A percentile compares a stretch with the other conserved stretches of the same genome.
Conservation (phyloP, 2,797 vertebrate genomes). For the Thunnus albacares region DNA sequence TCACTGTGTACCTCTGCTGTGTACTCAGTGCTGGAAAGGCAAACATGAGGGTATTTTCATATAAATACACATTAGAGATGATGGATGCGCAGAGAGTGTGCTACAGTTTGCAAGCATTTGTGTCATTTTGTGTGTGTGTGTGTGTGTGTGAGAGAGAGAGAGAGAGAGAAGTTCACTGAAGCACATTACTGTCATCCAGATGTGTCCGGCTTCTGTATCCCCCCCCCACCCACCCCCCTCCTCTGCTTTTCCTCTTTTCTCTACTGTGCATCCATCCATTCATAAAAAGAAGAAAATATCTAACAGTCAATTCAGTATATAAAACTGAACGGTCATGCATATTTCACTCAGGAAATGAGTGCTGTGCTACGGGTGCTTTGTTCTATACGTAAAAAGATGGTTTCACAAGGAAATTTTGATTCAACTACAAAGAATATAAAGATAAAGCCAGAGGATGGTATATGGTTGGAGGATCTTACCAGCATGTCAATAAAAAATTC, state of each 20-base stretch:
- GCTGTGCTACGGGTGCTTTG: not conserved
- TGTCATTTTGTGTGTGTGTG: constrained; percentile 27
- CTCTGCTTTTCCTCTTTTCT: not conserved
- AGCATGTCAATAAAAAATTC: no score
- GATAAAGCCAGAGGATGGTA: not conserved
- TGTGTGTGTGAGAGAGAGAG: not conserved
- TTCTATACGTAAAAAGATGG: no score
- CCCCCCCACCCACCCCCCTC: not conserved
- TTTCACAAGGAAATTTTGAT: not conserved
- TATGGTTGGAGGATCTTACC: not conserved
- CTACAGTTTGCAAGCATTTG: constrained; percentile 39
- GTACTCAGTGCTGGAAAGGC: constrained; percentile 77
- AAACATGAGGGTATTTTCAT: constrained; percentile 78
- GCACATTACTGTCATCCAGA: constrained; percentile 30
- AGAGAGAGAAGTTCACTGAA: constrained; percentile 28
- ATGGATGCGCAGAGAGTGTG: constrained; percentile 49
- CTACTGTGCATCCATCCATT: not conserved
- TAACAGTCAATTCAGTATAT: not conserved
- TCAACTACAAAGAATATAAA: not conserved
- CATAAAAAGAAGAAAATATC: not conserved
- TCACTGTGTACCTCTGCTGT: constrained; percentile 77
- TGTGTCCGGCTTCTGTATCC: not conserved
- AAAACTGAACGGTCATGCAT: not conserved
- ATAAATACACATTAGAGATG: constrained; percentile 74
- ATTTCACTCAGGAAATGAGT: not conserved